Percentiles rank a stretch among this genome's conserved stretches.
Evolutionary conservation across 2,797 vertebrate species (phyloP).

Genomic region (Pantherophis alleghaniensis): DNA sequence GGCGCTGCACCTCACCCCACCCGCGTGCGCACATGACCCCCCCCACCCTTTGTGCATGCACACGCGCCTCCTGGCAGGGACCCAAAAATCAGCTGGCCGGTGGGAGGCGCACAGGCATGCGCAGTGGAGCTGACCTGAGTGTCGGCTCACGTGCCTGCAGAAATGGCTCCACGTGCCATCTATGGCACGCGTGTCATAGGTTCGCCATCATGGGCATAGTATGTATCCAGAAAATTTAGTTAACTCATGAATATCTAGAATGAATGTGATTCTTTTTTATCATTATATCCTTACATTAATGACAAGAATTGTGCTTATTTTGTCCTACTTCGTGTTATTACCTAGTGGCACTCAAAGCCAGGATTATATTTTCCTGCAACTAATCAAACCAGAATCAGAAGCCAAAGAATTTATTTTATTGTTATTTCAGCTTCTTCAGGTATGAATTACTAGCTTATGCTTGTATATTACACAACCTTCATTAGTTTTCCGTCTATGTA

Average conservation of each 20-base stretch:
- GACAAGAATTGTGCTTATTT: not conserved
- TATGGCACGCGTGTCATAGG: too few species aligned
- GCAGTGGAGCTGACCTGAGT: too few species aligned
- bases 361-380: not conserved
- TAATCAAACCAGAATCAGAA: not conserved
- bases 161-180: too few species aligned
- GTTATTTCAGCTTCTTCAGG: not conserved
- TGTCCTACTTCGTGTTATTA: not conserved
- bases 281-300: not conserved
- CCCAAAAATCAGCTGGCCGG: too few species aligned
- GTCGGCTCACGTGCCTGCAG: too few species aligned
- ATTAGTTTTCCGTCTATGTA: not conserved
- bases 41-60: too few species aligned
- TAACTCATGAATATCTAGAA: not conserved
- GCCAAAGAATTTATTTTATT: not conserved
- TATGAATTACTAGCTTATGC: not conserved
- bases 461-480: not conserved
- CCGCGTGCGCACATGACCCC: too few species aligned
- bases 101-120: too few species aligned
- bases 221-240: not conserved
- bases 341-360: not conserved
- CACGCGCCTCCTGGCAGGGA: too few species aligned
- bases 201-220: not conserved
- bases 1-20: too few species aligned
- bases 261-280: not conserved